phyloP scores from a whole-genome alignment of 2,113 vertebrate species.

The Marmota monax region DNA sequence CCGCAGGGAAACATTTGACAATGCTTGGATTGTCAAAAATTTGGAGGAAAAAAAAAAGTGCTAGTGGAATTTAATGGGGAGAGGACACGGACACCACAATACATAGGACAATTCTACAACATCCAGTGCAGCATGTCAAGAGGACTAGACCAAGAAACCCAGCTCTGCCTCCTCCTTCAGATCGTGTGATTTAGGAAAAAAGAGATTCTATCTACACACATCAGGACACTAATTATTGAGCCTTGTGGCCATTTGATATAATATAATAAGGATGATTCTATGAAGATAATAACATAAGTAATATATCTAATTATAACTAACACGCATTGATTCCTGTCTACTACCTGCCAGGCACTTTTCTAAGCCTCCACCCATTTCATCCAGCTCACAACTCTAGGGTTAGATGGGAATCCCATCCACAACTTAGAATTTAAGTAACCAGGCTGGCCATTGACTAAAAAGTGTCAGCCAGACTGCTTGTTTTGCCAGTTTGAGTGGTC shows the following conservation, averaged over 20 bases:
- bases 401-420: neutral
- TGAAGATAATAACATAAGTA: neutral
- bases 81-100: neutral
- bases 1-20: neutral
- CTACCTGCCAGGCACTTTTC: neutral
- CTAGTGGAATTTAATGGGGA: neutral
- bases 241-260: neutral
- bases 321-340: neutral
- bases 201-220: fast-evolving
- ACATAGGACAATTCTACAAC: neutral
- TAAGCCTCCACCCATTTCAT: neutral
- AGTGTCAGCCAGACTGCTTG: neutral
- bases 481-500: neutral
- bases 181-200: neutral
- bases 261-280: neutral
- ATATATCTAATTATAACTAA: neutral
- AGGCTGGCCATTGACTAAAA: neutral
- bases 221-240: neutral
- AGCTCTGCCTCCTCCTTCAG: neutral
- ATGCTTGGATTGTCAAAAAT: neutral
- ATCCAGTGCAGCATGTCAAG: neutral
- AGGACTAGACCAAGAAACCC: neutral
- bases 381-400: neutral
- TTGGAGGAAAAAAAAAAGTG: neutral
- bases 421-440: neutral